A percentile compares a stretch with the other conserved stretches of the same genome.
These are phyloP conservation scores for Tribolium madens DNA, from an alignment of 1,140 invertebrate species.

Conservation along the genomic window DNA sequence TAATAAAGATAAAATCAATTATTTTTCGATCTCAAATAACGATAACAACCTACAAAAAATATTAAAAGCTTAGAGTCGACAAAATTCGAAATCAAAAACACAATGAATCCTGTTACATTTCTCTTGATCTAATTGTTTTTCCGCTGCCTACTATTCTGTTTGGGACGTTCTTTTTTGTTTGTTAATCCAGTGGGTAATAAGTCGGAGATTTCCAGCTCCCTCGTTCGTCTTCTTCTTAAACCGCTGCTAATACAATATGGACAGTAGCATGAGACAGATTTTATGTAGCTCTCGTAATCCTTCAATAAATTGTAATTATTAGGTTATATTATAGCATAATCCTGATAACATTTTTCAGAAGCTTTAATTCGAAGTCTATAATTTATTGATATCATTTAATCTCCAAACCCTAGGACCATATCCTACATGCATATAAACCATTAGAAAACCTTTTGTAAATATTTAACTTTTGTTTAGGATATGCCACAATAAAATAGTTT, in stretches of 20 bases:
- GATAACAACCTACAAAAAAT: not conserved
- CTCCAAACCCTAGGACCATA: not conserved
- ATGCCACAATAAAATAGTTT: no score
- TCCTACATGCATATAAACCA: no score
- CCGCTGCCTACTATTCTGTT: not conserved
- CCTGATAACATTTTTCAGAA: slow-evolving; percentile 2
- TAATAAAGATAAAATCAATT: not conserved
- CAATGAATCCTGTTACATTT: not conserved
- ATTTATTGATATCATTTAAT: not conserved
- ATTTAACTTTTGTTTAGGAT: no score
- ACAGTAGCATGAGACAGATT: not conserved
- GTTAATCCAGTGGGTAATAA: slow-evolving; percentile 14
- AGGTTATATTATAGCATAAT: slow-evolving; percentile 1
- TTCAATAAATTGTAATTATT: not conserved
- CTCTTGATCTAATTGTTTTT: slow-evolving; percentile 4
- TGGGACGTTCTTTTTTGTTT: slow-evolving; percentile 11
- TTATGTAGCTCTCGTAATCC: not conserved
- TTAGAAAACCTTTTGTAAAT: no score
- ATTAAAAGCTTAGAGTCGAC: no score
- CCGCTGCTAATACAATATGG: slow-evolving; percentile 7
- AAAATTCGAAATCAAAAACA: no score
- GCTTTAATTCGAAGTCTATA: not conserved
- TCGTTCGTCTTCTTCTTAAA: slow-evolving; percentile 21
- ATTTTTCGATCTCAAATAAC: not conserved
- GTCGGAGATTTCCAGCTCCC: not conserved